Base-by-base conservation (phyloP, 2,888 invertebrate genomes). In the Brachypalpus laphriformis region DNA sequence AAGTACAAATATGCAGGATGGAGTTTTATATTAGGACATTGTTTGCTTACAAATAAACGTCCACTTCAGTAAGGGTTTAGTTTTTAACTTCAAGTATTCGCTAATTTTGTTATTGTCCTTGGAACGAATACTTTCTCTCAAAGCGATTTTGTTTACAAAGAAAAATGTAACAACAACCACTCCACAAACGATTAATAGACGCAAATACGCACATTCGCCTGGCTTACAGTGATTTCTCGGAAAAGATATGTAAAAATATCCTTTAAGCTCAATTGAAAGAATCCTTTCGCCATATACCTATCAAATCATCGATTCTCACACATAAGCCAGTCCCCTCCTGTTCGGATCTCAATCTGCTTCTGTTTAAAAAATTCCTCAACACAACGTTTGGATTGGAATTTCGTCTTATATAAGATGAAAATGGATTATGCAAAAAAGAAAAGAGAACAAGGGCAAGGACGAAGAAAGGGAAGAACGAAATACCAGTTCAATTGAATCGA, bases 401-500 rank as follows among this genome's bases (percentile, higher is more conserved):
- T 56, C 56, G 56, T 70, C 42, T 20, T 20, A 45, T 70, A 45
- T 28, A 47, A 63, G 18, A 63, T 18, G 47, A 47, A 63, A 63
- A 70, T 56, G 56, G 70, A 70, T 70, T 70, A 70, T 70, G 56
- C 45, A 28, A 45, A 31, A 7, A 42, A 61, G 40, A 51, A 9
- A 14, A 9, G 11, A 22, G 37, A 37, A 66, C 66, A 37, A 25
- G 28, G 40, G 11, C 61, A 61, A 25, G 25, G 61, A 45, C 25
- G 63, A 47, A 34, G 22, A 34, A 25, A 31, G 20, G 18, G 18
- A 11, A 25, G 16, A 70, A 56, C 56, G 37, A 18, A 61, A 28
- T 71, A 34, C 71, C 71, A 59, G 45, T 57, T 71, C 71, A 59
- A 71, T 71, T 25, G 71, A 59, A 71, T 59, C 47, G 57, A 71